Percentiles rank a stretch among this genome's conserved stretches.
These are phyloP conservation scores for Drosophila siamana DNA, from an alignment of 2,888 invertebrate species.

Conservation along the genomic window DNA sequence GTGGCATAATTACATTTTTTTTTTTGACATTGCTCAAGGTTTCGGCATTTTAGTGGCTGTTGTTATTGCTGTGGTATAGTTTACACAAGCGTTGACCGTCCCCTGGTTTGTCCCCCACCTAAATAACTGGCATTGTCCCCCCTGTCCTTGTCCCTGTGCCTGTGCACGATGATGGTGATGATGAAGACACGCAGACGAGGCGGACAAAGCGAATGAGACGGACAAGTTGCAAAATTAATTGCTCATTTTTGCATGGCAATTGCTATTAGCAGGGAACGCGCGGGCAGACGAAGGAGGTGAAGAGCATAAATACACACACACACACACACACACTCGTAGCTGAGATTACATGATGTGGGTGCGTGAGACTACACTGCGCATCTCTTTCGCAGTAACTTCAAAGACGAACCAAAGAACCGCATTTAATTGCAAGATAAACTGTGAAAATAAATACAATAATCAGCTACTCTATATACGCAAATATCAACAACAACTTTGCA, in stretches of 20 bases:
- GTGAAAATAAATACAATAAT: no score
- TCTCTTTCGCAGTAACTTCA: not conserved
- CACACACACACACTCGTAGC: not conserved
- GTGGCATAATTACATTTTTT: conserved; percentile 13
- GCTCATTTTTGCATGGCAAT: conserved; percentile 50
- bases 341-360: conserved; percentile 16
- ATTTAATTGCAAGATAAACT: no score
- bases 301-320: conserved; percentile 11
- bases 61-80: not conserved
- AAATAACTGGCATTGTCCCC: conserved; percentile 22
- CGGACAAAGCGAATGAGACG: conserved; percentile 11
- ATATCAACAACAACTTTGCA: no score
- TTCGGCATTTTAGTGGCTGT: not conserved
- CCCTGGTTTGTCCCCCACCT: conserved; percentile 8
- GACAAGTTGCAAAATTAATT: conserved; percentile 49
- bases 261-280: conserved; percentile 17
- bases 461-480: no score
- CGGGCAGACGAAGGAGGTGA: not conserved
- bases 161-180: conserved; percentile 15
- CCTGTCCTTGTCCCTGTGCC: conserved; percentile 6
- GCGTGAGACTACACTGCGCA: conserved; percentile 19
- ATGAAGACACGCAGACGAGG: conserved; percentile 36
- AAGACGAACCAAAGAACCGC: not conserved
- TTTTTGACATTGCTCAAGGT: conserved; percentile 24
- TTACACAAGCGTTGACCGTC: conserved; percentile 22